Conservation (phyloP, 2,113 vertebrate genomes). For the Caranx ignobilis region DNA sequence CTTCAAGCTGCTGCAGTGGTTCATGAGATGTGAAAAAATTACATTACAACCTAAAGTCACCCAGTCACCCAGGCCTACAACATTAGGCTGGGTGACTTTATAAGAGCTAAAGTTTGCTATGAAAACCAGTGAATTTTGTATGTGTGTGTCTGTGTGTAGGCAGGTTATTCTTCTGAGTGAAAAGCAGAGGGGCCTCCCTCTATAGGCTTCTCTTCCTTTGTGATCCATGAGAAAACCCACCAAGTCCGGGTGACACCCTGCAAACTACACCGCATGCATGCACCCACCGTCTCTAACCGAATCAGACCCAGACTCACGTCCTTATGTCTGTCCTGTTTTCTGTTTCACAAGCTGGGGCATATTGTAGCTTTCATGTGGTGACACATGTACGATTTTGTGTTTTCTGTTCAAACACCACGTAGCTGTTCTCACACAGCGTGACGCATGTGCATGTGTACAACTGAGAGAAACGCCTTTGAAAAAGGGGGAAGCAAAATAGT, state of each 20-base stretch:
- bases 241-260: slow-evolving; percentile 29
- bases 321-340: slow-evolving; percentile 39
- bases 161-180: slow-evolving; percentile 56
- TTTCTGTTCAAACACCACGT: slow-evolving; percentile 53
- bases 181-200: slow-evolving; percentile 68
- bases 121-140: slow-evolving; percentile 24
- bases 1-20: slow-evolving; percentile 7
- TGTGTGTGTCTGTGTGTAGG: slow-evolving; percentile 27
- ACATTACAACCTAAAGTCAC: background rate
- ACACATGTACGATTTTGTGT: slow-evolving; percentile 14
- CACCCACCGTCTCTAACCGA: slow-evolving; percentile 37
- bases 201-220: slow-evolving; percentile 67
- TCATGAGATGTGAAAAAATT: background rate
- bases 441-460: slow-evolving; percentile 11
- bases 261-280: slow-evolving; percentile 26
- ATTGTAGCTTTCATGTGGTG: slow-evolving; percentile 45
- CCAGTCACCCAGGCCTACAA: background rate
- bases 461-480: slow-evolving; percentile 40
- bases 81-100: background rate
- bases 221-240: slow-evolving; percentile 68
- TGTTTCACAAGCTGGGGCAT: slow-evolving; percentile 7
- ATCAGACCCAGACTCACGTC: background rate
- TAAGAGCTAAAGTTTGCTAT: slow-evolving; percentile 2
- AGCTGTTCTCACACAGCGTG: slow-evolving; percentile 21
- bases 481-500: slow-evolving; percentile 15